phyloP scores from a whole-genome alignment of 1,140 invertebrate genomes.

The Drosophila ercepeae region DNA sequence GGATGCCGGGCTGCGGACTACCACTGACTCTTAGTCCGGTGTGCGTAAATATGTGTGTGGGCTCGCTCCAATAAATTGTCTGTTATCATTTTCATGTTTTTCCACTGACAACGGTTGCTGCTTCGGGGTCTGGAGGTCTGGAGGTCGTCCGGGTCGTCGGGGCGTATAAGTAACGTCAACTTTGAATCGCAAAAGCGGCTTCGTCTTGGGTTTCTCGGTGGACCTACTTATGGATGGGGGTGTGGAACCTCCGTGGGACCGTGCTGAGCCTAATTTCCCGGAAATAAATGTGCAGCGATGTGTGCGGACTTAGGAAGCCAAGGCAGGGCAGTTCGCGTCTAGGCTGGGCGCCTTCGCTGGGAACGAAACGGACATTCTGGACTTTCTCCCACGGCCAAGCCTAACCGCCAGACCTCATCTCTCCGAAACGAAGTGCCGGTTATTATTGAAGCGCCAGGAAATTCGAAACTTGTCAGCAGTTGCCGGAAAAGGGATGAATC shows the following conservation, averaged over 20 bases:
- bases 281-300: conserved; percentile 82
- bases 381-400: neutral
- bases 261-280: conserved; percentile 75
- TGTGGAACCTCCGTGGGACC: conserved; percentile 17
- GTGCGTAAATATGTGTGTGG: conserved; percentile 1
- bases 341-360: neutral
- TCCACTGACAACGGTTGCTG: conserved; percentile 66
- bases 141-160: conserved; percentile 18
- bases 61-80: conserved; percentile 76
- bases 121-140: conserved; percentile 11
- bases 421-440: conserved; percentile 30
- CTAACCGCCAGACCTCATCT: neutral
- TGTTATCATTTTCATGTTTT: conserved; percentile 80
- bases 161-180: conserved; percentile 70
- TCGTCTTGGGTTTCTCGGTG: neutral
- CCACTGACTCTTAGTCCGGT: conserved; percentile 1
- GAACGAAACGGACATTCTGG: neutral
- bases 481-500: conserved; percentile 21
- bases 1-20: conserved; percentile 4
- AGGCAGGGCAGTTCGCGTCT: conserved; percentile 49
- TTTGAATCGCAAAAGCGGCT: conserved; percentile 62
- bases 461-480: conserved; percentile 76
- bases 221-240: neutral
- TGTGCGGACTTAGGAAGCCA: conserved; percentile 73
- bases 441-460: conserved; percentile 65